Base-by-base conservation (phyloP, 2,888 invertebrate species). In the Tetragonula carbonaria region DNA sequence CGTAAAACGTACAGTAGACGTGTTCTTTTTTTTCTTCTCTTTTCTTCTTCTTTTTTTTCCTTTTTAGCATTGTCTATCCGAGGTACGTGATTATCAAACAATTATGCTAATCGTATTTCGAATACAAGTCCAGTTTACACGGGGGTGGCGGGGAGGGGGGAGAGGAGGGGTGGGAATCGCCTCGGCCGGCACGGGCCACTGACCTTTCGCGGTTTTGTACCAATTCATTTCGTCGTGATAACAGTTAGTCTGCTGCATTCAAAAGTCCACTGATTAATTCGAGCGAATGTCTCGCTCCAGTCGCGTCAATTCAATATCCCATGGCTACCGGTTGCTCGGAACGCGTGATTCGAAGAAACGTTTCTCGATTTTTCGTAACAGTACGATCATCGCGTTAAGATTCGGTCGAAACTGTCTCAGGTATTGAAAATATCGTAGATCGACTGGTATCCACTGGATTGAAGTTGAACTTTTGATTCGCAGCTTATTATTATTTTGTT, bases 71-170 rank as follows among this genome's bases (percentile, higher is more conserved):
- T 45, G 45, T 50, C 73, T 75, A 77, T 80, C 66, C 80, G 80
- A 55, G 66, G 45, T 79, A 68, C 72, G 63, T n/a, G 70, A 82
- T 84, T 82, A 84, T 82, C 72, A 59, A 78, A 73, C 63, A 73
- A 82, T 84, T 75, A 73, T 73, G 78, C 67, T 82, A 82, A 84
- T 75, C 74, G 74, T 72, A 67, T 66, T 66, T 74, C 74, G 65
- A 72, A 50, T 78, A 67, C 74, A 70, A 63, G 55, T 78, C 38
- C 78, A 59, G 71, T 18, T 74, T 55, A 59, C 82, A 28, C 51
- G 50, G 45, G 45, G 16, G 8, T 0, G 1, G 38, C 0, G 45
- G 45, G 1, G 8, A 8, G 8, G 45, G 45, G 45, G 11, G 45
- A 1, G 45, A 45, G 8, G 1, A 8, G 45, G 45, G 8, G 45